Conservation (phyloP, 2,113 vertebrate species). For the Xenopus borealis region DNA sequence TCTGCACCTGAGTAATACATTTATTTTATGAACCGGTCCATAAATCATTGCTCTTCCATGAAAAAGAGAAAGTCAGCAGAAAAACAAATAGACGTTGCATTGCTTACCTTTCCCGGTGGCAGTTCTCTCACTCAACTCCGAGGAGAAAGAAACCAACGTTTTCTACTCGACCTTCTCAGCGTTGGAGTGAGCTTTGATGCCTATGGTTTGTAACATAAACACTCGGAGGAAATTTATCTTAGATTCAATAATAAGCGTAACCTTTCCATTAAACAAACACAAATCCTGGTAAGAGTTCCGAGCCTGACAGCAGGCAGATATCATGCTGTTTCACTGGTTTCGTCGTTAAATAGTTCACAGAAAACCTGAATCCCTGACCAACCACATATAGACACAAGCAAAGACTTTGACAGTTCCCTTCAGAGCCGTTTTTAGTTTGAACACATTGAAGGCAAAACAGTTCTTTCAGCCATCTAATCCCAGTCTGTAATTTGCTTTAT, state of each 20-base stretch:
- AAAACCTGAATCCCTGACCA: neutral
- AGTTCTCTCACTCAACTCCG: slow-evolving; percentile 21
- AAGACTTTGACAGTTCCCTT: slow-evolving; percentile 9
- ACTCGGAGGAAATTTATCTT: slow-evolving; percentile 43
- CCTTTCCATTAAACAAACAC: slow-evolving; percentile 41
- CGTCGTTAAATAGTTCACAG: slow-evolving; percentile 22
- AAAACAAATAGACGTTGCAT: slow-evolving; percentile 19
- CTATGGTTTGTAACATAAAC: slow-evolving; percentile 41
- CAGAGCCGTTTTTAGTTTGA: neutral
- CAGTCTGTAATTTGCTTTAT: no score
- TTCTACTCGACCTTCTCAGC: neutral
- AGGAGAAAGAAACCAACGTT: neutral
- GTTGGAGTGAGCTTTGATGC: slow-evolving; percentile 32
- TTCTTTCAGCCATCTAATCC: no score
- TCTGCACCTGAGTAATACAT: slow-evolving; percentile 32
- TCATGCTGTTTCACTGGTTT: slow-evolving; percentile 2
- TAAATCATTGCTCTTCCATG: slow-evolving; percentile 36
- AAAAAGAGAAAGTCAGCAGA: slow-evolving; percentile 6
- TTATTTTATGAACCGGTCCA: slow-evolving; percentile 40
- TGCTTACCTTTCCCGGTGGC: slow-evolving; percentile 6
- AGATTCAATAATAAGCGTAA: slow-evolving; percentile 42
- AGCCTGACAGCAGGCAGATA: slow-evolving; percentile 12
- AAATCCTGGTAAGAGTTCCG: slow-evolving; percentile 1
- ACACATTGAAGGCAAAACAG: no score
- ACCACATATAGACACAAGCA: neutral